Conservation (phyloP, 2,888 invertebrate genomes). For the Agrochola litura region DNA sequence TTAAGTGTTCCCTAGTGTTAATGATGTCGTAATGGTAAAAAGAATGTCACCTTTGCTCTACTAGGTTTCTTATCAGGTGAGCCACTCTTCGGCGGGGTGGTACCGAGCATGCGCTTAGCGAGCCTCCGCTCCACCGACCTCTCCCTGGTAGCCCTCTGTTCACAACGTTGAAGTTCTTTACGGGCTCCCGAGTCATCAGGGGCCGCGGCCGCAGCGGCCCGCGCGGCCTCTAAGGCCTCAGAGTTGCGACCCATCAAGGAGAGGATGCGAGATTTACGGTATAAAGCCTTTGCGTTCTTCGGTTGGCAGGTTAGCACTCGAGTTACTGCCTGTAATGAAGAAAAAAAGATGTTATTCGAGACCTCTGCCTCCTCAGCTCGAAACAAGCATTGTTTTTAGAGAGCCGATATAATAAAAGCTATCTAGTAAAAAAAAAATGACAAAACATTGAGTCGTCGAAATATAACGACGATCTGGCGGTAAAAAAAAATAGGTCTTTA, state of each 20-base stretch:
- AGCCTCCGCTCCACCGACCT: constrained; percentile 87
- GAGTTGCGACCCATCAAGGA: constrained; percentile 91
- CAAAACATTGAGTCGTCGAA: background rate
- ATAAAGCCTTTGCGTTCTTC: constrained; percentile 97
- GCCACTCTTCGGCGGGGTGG: constrained; percentile 55
- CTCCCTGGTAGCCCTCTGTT: constrained; percentile 82
- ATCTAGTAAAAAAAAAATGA: background rate
- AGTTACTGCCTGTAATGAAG: constrained; percentile 92
- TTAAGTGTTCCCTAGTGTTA: background rate
- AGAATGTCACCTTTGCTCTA: constrained; percentile 78
- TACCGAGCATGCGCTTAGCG: constrained; percentile 88
- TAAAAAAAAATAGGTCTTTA: background rate
- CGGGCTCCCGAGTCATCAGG: constrained; percentile 83
- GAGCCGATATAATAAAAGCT: background rate
- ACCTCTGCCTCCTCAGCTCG: background rate
- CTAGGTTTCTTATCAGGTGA: constrained; percentile 83
- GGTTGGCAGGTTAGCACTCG: constrained; percentile 96
- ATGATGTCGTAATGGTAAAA: background rate
- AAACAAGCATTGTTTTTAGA: background rate
- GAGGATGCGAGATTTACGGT: constrained; percentile 92
- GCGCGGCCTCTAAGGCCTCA: constrained; percentile 92
- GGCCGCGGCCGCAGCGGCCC: constrained; percentile 82
- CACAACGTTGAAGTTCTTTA: constrained; percentile 85
- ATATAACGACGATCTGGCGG: background rate
- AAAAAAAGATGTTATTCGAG: background rate